Percentiles rank a stretch among this genome's conserved stretches.
These are phyloP conservation scores for Podargus strigoides DNA, from an alignment of 2,797 vertebrate genomes.

Conservation along the genomic window DNA sequence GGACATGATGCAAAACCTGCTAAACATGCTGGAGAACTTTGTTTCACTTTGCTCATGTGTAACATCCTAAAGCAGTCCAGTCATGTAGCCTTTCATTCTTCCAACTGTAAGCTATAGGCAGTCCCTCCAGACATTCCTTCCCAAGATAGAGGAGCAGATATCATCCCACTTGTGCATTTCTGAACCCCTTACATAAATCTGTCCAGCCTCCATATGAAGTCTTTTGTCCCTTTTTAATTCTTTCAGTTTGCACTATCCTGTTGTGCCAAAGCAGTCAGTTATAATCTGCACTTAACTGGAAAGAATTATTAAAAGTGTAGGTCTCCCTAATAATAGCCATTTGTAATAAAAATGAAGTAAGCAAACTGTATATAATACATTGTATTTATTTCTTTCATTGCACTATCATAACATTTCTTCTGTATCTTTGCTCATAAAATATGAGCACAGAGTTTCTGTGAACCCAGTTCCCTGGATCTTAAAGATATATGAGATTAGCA, in stretches of 20 bases:
- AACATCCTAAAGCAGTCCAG: not conserved
- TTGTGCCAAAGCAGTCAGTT: not conserved
- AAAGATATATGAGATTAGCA: not conserved
- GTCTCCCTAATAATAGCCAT: not conserved
- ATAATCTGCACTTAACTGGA: not conserved
- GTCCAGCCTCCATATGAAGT: not conserved
- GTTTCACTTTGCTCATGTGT: not conserved
- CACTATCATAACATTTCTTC: not conserved
- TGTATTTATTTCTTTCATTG: conserved; percentile 36
- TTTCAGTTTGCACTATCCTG: not conserved
- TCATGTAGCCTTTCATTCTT: not conserved
- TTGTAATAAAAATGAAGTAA: conserved; percentile 47
- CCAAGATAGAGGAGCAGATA: not conserved
- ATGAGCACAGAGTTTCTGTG: not conserved
- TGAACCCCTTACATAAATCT: not conserved
- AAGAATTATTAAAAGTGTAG: not conserved
- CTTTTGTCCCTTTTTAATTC: not conserved
- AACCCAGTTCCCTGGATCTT: not conserved
- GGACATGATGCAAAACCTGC: not conserved
- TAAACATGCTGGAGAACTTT: not conserved
- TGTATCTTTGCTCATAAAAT: not conserved
- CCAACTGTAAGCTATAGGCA: not conserved
- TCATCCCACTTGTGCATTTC: not conserved
- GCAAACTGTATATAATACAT: not conserved
- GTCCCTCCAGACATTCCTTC: not conserved